phyloP scores from a whole-genome alignment of 1,140 invertebrate species.

The Hormaphis cornu region DNA sequence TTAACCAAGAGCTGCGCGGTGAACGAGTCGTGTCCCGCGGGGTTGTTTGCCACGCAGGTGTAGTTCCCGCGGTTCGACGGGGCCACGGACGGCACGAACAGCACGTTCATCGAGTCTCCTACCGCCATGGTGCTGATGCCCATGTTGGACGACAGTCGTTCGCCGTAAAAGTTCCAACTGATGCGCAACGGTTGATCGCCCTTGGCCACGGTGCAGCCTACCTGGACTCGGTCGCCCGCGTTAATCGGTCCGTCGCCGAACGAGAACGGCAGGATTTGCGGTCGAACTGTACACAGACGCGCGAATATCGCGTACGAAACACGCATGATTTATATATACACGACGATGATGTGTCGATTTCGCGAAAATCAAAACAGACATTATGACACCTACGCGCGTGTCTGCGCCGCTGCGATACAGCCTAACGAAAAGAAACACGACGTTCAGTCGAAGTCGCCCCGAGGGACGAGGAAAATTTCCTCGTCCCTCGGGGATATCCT shows the following conservation, averaged over 20 bases:
- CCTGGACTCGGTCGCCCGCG: conserved; percentile 53
- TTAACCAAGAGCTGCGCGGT: conserved; percentile 54
- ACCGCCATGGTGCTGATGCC: conserved; percentile 55
- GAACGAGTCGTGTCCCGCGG: conserved; percentile 52
- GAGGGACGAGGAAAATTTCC: too few species aligned
- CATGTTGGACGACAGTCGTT: conserved; percentile 43
- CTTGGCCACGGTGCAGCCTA: conserved; percentile 53
- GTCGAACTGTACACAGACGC: conserved; percentile 52
- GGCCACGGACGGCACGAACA: conserved; percentile 67
- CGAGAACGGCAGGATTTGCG: conserved; percentile 51
- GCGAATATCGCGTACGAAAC: neutral
- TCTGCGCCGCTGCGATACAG: too few species aligned
- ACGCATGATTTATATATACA: neutral
- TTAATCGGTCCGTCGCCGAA: conserved; percentile 54
- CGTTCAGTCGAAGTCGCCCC: too few species aligned
- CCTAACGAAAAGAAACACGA: too few species aligned
- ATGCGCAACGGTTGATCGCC: conserved; percentile 59
- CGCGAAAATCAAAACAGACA: too few species aligned
- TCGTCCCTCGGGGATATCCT: too few species aligned
- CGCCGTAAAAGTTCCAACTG: conserved; percentile 57
- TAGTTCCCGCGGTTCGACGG: conserved; percentile 66
- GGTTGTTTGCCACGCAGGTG: conserved; percentile 59
- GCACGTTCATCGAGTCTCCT: conserved; percentile 59
- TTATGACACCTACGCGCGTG: too few species aligned
- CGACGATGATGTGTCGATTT: neutral